phyloP scores from a whole-genome alignment of 2,888 invertebrate genomes.

The Caenorhabditis sp. region DNA sequence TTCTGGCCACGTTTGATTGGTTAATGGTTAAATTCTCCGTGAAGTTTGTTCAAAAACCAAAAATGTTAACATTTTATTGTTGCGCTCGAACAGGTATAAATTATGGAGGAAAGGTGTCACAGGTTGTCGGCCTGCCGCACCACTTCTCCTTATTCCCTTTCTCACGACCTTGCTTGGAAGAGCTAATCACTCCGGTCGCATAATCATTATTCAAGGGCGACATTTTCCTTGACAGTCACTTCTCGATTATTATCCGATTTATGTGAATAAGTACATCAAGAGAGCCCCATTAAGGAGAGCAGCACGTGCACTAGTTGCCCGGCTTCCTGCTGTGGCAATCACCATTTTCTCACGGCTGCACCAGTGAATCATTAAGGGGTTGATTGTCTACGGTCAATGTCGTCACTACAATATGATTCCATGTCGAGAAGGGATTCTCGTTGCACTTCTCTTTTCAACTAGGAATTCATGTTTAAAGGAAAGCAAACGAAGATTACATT shows the following conservation, averaged over 20 bases:
- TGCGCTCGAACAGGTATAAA: too few species aligned
- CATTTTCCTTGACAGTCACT: constrained; percentile 6
- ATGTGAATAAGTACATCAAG: constrained; percentile 38
- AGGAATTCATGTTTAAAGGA: constrained; percentile 9
- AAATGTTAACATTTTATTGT: neutral
- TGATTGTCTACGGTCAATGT: constrained; percentile 8
- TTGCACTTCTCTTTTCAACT: constrained; percentile 28
- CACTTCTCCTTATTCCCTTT: constrained; percentile 18
- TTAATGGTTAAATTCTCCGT: constrained; percentile 1
- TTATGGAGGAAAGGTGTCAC: too few species aligned
- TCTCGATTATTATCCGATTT: constrained; percentile 40
- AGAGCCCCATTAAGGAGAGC: constrained; percentile 34
- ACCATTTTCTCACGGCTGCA: constrained; percentile 43
- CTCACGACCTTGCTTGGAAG: constrained; percentile 38
- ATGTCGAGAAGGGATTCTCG: constrained; percentile 1
- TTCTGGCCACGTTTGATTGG: constrained; percentile 12
- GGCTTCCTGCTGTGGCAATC: constrained; percentile 39
- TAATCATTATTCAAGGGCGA: constrained; percentile 50
- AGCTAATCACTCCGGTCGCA: constrained; percentile 44
- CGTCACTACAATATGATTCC: neutral
- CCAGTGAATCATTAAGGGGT: neutral
- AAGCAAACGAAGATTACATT: constrained; percentile 49
- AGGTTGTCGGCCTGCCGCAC: too few species aligned
- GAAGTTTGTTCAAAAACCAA: neutral
- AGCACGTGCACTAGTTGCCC: neutral